Evolutionary conservation across 2,797 vertebrate species (phyloP), one percentile per base, ranked within the genome.

Genomic region (Tympanoctomys barrerae): DNA sequence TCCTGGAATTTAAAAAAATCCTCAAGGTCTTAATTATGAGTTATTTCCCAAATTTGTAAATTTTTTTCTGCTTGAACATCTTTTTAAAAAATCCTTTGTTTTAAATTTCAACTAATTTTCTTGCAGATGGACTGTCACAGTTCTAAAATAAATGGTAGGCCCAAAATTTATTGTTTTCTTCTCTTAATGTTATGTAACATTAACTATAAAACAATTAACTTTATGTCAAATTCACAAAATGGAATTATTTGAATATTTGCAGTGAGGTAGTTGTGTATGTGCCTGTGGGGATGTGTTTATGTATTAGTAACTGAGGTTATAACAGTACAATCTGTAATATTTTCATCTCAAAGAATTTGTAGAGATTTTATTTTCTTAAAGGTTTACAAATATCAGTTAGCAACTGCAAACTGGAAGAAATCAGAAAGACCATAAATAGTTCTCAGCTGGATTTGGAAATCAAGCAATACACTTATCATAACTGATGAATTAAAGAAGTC

Each of bases 21-120:
- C 7, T 26, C 46, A 94, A 96, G 36, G 70, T 96, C 84, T 57
- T 97, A 96, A 96, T 87, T 78, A 84, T 90, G 73, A 59, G 49
- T 89, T 71, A 71, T 64, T 89, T 59, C 26, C 5, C 14, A 93
- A 81, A 9, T 31, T 59, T 89, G 85, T 85, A 46, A 24, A 59
- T 71, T 81, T 6, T 6, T 12, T 49, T 87, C 21, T 79, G 14
- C 83, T 87, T 92, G 49, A 91, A 79, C 59, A 39, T 64, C 10
- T 22, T 42, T 68, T 85, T 94, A 6, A 10, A 52, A 81, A 70
- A 57, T 18, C 42, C 26, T 83, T 78, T 64, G 0, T 86, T 87
- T 85, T 52, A 90, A 84, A 16, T 85, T 66, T 42, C 80, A 87
- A 68, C 14, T 71, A 2, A 79, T 83, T 94, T 94, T 87, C 11